Base-by-base conservation (phyloP, 92 coral and sea anemone genomes). In the Metridium senile region DNA sequence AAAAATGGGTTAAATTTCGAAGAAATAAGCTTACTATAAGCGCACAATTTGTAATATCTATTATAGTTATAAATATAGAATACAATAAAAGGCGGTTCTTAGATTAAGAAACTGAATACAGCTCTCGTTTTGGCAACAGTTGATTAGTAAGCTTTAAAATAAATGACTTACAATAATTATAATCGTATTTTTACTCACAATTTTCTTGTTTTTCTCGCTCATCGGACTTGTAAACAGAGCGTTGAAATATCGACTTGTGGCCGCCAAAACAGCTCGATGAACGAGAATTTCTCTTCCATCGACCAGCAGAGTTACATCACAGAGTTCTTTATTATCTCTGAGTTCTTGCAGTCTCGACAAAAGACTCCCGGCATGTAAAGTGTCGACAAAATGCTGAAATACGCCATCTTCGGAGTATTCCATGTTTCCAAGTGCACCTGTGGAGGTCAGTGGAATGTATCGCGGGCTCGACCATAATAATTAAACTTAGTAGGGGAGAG, bases 141-240 rank as follows among this genome's bases (percentile, higher is more conserved):
- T 20, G 63, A 39, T 39, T 6, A 39, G 13, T 13, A 39, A 39
- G 49, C 49, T 13, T 39, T 39, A 39, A 39, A 39, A 39, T 39
- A 39, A 39, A 6, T 39, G 6, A 13, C n/a, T 39, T 13, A 39
- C 6, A 39, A 39, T 39, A 39, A 39, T 39, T 39, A 39, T 39
- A 39, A 39, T 54, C 16, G 3, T 54, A 54, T 10, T 10, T 9
- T 2, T 26, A 80, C 98, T 69, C 57, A 94, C 98, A 66, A 78
- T 85, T 29, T 93, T 79, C 79, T 89, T 93, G 39, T 68, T 86
- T 66, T 91, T 86, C 74, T 96, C 99, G 32, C 90, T 82, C 93
- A 96, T 90, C 23, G 83, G 77, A 21, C 95, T 89, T 11, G 96
- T 90, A 83, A 96, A 96, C 93, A 96, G 86, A 62, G 99, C 99